A percentile compares a stretch with the other conserved stretches of the same genome.
Evolutionary conservation across 2,888 invertebrate species (phyloP).

Genomic region (Crocallis elinguaria): DNA sequence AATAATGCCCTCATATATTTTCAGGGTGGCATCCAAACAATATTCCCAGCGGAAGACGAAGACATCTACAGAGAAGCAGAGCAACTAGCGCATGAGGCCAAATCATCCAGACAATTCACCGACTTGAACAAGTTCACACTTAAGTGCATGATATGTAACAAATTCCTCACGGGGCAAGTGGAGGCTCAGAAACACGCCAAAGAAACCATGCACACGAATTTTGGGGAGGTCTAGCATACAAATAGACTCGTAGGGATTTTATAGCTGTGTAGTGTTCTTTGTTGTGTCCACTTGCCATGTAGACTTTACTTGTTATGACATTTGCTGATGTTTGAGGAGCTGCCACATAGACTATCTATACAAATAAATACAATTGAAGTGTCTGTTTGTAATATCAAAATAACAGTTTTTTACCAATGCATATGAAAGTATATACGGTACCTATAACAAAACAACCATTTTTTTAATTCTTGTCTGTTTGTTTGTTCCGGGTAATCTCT

Average conservation of each 20-base stretch:
- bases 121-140: conserved; percentile 94
- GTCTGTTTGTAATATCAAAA: too few relatives aligned
- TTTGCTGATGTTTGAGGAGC: neutral
- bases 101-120: conserved; percentile 95
- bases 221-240: conserved; percentile 89
- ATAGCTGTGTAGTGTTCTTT: conserved; percentile 23
- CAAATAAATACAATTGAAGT: too few relatives aligned
- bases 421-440: too few relatives aligned
- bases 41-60: conserved; percentile 91
- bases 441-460: too few relatives aligned
- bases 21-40: conserved; percentile 91
- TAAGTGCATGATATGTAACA: conserved; percentile 92
- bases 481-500: too few relatives aligned
- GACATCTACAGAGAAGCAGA: conserved; percentile 91
- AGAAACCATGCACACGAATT: conserved; percentile 91
- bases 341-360: too few relatives aligned
- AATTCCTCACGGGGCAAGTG: conserved; percentile 90
- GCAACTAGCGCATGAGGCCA: conserved; percentile 94
- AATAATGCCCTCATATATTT: neutral
- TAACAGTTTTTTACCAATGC: too few relatives aligned
- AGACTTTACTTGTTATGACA: conserved; percentile 2
- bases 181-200: conserved; percentile 95
- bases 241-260: neutral
- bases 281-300: conserved; percentile 40
- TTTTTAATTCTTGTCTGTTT: too few relatives aligned